Base-by-base conservation (phyloP, 2,113 vertebrate species). In the Willisornis vidua region DNA sequence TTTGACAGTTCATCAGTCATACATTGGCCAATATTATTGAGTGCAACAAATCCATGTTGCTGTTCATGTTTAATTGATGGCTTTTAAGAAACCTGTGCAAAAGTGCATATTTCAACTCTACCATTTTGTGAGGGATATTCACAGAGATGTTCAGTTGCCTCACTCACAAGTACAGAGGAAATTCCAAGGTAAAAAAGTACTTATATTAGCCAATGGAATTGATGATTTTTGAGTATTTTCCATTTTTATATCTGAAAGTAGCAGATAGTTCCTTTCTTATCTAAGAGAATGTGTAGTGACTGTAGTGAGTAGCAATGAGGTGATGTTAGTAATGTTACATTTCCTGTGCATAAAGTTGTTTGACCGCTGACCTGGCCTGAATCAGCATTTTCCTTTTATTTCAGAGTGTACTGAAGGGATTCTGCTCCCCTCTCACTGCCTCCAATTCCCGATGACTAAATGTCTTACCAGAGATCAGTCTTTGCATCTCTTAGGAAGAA, bases 401-500 rank as follows among this genome's bases (percentile, higher is more conserved):
- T 86, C 39, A 11, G 76, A 90, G 35, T 70, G 22, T 45, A 12
- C 22, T 37, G 23, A 75, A 75, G 51, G 52, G 20, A 52, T 89
- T 65, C 46, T 73, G 14, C 43, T 86, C 35, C 33, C 2, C 20
- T 51, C 7, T 3, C 1, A 37, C 48, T 9, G 5, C 29, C 61
- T 94, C 33, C 71, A 9, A 20, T 85, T 93, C 74, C 39, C 49
- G 51, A 12, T 59, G 51, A 75, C 37, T 85, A 75, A 96, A 51
- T 80, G 28, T 81, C 52, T 74, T 90, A 58, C 24, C 75, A 71
- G 81, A 82, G 41, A 31, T 67, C 63, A 29, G 20, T 72, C 48
- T 94, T 57, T 91, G 54, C 24, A 26, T 83, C 73, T 91, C 11
- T 91, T 76, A 41, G n/a, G 78, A 93, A 75, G 80, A 92, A 94